phyloP scores from a whole-genome alignment of 2,888 invertebrate species.

The Tetramorium bicarinatum region DNA sequence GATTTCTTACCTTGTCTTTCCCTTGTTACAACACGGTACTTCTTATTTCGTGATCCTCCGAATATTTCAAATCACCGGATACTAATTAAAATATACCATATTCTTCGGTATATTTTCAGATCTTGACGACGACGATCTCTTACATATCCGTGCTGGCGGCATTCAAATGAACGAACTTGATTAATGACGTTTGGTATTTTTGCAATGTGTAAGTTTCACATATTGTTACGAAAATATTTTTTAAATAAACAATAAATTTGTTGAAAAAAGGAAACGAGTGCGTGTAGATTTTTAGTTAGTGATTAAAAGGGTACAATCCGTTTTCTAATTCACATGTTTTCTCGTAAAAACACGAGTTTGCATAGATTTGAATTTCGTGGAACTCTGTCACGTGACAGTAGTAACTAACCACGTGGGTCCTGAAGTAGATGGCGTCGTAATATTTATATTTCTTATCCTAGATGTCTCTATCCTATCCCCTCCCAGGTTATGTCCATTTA shows the following conservation, averaged over 20 bases:
- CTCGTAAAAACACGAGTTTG: background rate
- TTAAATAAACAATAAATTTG: background rate
- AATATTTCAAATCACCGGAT: background rate
- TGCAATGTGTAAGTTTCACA: background rate
- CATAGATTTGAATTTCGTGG: background rate
- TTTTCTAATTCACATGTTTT: background rate
- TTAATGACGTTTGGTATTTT: background rate
- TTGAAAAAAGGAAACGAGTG: background rate
- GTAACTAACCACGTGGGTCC: background rate
- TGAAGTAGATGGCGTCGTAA: background rate
- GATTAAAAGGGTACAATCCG: background rate
- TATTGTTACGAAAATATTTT: background rate
- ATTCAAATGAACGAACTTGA: constrained; percentile 42
- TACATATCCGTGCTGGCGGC: constrained; percentile 70
- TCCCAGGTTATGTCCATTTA: background rate
- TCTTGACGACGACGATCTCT: constrained; percentile 62
- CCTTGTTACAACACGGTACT: constrained; percentile 65
- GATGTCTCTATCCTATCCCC: background rate
- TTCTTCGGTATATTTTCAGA: constrained; percentile 48
- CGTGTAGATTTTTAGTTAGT: background rate
- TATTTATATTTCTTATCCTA: no score
- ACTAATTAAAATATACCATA: background rate
- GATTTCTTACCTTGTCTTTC: constrained; percentile 64
- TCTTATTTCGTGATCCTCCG: background rate
- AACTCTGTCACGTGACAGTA: background rate